These are phyloP conservation scores for Mionectes macconnelli DNA, from an alignment of 2,113 vertebrate genomes.

Conservation along the genomic window DNA sequence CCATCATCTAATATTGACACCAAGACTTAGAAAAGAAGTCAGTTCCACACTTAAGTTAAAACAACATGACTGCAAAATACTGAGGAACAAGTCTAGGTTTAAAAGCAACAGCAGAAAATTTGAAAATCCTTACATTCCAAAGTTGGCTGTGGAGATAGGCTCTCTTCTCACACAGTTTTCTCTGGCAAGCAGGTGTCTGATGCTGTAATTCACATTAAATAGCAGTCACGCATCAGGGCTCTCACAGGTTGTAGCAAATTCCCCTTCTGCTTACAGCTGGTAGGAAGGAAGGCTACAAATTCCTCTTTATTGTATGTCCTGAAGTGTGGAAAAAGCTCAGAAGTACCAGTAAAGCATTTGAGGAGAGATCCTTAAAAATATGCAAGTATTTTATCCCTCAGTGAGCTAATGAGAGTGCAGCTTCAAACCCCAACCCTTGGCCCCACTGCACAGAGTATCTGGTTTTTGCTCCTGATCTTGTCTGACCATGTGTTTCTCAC, in stretches of 20 bases:
- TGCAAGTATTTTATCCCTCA: not conserved
- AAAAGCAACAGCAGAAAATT: not conserved
- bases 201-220: not conserved
- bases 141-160: not conserved
- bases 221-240: not conserved
- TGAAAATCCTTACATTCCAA: not conserved
- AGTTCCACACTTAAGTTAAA: not conserved
- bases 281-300: not conserved
- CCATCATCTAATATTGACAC: not conserved
- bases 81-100: not conserved
- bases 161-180: not conserved
- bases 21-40: not conserved
- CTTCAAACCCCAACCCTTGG: not conserved
- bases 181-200: not conserved
- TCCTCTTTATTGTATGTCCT: not conserved
- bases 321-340: not conserved
- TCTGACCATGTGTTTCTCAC: not conserved
- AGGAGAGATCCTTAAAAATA: not conserved
- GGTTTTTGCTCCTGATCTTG: not conserved
- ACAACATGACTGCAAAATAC: not conserved
- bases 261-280: not conserved
- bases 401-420: not conserved
- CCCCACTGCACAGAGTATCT: rapidly evolving
- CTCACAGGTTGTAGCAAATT: not conserved
- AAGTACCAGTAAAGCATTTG: not conserved